Evolutionary conservation across 2,888 invertebrate species (phyloP).

Genomic region (Entomobrya proxima): DNA sequence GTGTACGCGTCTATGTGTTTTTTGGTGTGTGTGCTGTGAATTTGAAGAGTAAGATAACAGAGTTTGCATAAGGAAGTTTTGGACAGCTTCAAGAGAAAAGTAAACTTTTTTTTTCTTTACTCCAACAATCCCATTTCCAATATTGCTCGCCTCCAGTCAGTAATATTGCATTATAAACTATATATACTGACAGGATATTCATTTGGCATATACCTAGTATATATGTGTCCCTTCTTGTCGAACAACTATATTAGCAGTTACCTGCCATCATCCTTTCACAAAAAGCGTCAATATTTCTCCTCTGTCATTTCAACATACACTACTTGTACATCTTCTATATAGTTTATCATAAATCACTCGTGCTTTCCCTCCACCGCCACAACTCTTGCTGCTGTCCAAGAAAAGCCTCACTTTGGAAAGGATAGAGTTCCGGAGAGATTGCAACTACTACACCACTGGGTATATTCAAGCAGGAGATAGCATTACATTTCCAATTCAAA

Average conservation of each 20-base stretch:
- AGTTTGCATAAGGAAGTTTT: constrained; percentile 52
- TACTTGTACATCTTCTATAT: constrained; percentile 11
- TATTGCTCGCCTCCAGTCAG: constrained; percentile 10
- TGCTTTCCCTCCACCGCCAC: background rate
- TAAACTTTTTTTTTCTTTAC: constrained; percentile 32
- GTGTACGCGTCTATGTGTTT: background rate
- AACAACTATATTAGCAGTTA: constrained; percentile 48
- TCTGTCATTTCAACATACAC: background rate
- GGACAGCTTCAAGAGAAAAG: constrained; percentile 48
- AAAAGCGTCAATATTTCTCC: constrained; percentile 52
- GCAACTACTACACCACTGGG: background rate
- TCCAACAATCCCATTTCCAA: constrained; percentile 3
- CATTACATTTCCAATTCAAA: constrained; percentile 44
- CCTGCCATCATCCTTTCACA: constrained; percentile 33
- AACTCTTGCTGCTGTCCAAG: background rate
- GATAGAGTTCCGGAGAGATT: background rate
- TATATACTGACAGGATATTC: background rate
- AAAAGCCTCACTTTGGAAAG: background rate
- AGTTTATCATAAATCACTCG: constrained; percentile 48
- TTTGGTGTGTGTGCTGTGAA: constrained; percentile 19
- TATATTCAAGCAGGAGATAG: background rate
- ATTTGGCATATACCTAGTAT: background rate
- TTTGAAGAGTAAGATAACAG: constrained; percentile 20
- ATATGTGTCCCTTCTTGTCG: constrained; percentile 4
- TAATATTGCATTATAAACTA: constrained; percentile 13